These are phyloP conservation scores for Albula goreensis DNA, from an alignment of 2,113 vertebrate genomes.

Conservation along the genomic window DNA sequence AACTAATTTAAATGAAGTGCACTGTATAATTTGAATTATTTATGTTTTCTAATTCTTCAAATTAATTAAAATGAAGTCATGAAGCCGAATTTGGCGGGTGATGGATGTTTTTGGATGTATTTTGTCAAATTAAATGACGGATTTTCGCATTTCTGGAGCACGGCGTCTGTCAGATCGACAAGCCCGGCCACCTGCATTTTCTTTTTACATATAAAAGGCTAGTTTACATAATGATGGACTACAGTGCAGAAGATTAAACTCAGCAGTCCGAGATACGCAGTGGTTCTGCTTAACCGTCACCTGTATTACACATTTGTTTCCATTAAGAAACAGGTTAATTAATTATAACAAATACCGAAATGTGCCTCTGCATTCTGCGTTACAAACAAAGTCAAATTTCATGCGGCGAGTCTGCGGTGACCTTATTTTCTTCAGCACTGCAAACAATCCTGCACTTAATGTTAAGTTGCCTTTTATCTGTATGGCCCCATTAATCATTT, in stretches of 20 bases:
- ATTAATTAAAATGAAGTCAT: not conserved
- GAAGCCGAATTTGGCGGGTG: not conserved
- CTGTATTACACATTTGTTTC: not conserved
- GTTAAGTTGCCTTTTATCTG: conserved; percentile 32
- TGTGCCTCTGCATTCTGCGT: not conserved
- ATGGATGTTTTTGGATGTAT: not conserved
- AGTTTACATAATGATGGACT: not conserved
- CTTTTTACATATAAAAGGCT: not conserved
- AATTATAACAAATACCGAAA: not conserved
- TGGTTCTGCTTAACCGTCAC: not conserved
- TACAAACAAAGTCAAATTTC: not conserved
- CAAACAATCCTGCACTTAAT: conserved; percentile 12
- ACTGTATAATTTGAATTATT: conserved; percentile 7
- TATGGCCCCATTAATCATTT: conserved; percentile 40
- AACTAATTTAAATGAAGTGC: not conserved
- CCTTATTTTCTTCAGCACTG: conserved; percentile 8
- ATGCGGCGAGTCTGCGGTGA: not conserved
- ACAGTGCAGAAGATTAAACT: not conserved
- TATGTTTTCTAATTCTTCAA: conserved; percentile 4
- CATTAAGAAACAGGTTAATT: not conserved
- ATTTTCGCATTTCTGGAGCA: not conserved
- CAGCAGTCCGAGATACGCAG: not conserved
- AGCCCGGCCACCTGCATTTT: not conserved
- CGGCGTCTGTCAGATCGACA: not conserved
- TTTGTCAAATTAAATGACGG: not conserved